These are phyloP conservation scores for Zaprionus gabonicus DNA, from an alignment of 1,140 invertebrate species.

Conservation along the genomic window DNA sequence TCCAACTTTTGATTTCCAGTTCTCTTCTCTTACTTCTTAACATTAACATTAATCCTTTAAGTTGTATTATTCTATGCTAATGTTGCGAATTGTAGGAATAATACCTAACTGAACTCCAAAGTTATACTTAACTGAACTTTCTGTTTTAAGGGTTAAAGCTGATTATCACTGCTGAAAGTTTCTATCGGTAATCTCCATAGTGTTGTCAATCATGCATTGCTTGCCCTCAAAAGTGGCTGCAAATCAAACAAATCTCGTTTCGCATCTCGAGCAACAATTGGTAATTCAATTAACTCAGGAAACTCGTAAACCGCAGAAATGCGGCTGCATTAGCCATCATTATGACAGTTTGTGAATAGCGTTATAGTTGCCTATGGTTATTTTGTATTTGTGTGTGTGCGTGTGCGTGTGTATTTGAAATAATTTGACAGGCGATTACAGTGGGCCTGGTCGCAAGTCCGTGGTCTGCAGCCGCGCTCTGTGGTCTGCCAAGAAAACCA, in stretches of 20 bases:
- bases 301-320: neutral
- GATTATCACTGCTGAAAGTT: neutral
- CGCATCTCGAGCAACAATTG: conserved; percentile 19
- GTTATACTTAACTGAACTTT: neutral
- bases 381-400: neutral
- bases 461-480: conserved; percentile 26
- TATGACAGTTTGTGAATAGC: neutral
- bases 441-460: conserved; percentile 19
- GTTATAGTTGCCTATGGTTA: neutral
- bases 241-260: conserved; percentile 18
- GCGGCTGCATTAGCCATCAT: conserved; percentile 15
- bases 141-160: neutral
- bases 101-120: no score
- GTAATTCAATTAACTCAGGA: conserved; percentile 25
- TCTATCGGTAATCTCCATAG: neutral
- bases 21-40: no score
- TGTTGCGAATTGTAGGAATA: no score
- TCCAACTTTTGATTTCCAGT: no score
- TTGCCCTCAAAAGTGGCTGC: neutral
- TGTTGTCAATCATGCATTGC: neutral
- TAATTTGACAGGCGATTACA: conserved; percentile 35
- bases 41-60: no score
- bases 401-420: conserved; percentile 6
- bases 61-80: no score
- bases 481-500: conserved; percentile 37